Evolutionary conservation across 1,140 invertebrate genomes (phyloP), one percentile per base, ranked within the genome.

Genomic region (Pseudoatta argentina): DNA sequence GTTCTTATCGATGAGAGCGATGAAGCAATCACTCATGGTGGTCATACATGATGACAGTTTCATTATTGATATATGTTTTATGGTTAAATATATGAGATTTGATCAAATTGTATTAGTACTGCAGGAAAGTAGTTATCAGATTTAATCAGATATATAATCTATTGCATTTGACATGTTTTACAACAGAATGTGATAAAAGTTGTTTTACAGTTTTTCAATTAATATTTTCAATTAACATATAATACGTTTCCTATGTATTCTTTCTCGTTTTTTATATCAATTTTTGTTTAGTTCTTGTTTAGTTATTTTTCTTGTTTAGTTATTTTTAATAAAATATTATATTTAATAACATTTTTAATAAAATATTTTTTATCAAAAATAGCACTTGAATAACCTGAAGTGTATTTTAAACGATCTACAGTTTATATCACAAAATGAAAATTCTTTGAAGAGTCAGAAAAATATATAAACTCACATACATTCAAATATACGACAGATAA

Each of bases 31-130:
- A 30, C 53, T 82, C 48, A 34, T 14, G n/a, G 0, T 73, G 18
- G 27, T 57, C 30, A 71, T 27, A 53, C n/a, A 44, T 18, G 66
- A 59, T 18, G 16, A 69, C 48, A 69, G 21, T 81, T 66, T 78
- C 12, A 48, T 48, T 30, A 53, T 55, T 27, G 48, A 39, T 39
- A 71, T 71, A 21, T 44, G 21, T 5, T 24, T 27, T 5, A 21
- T 18, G 53, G 30, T 73, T 34, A 63, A 48, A 27, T 53, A 21
- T 27, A 24, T n/a, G 18, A 30, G 12, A 81, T 81, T 39, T 27
- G 48, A 39, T 55, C 2, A 18, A 48, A 59, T 24, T 14, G 16
- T n/a, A 10, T 30, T 10, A 30, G 18, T 6, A 53, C 2, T 16
- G 61, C 30, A 34, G 10, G 1, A 1, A 30, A 66, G 21, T 44